Evolutionary conservation across 1,140 invertebrate genomes (phyloP).

Genomic region (Phthorimaea operculella): DNA sequence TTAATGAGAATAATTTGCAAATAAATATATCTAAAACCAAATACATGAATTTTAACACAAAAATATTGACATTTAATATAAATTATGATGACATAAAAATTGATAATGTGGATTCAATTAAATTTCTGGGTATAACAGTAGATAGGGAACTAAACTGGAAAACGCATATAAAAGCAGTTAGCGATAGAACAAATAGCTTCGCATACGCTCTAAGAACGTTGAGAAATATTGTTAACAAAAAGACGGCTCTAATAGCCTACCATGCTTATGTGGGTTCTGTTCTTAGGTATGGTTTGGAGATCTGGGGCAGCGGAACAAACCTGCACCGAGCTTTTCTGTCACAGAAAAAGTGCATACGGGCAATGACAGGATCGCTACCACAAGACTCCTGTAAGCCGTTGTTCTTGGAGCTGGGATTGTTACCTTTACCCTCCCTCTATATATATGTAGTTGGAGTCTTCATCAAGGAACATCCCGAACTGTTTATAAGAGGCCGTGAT

Average conservation of each 20-base stretch:
- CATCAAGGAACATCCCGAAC: no score
- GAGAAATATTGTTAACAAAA: background rate
- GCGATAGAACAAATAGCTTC: background rate
- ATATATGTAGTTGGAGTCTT: no score
- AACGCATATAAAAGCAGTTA: background rate
- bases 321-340: background rate
- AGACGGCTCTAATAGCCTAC: background rate
- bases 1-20: background rate
- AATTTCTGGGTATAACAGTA: background rate
- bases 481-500: no score
- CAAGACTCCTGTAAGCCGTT: background rate
- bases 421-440: background rate
- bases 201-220: background rate
- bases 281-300: background rate
- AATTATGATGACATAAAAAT: background rate
- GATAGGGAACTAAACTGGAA: conserved; percentile 1
- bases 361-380: background rate
- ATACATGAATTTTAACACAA: background rate
- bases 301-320: background rate
- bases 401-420: background rate
- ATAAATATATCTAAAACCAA: conserved; percentile 2
- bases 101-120: background rate
- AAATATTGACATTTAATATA: background rate
- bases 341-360: background rate
- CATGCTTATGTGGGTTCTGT: background rate